phyloP scores from a whole-genome alignment of 2,888 invertebrate species.

The Baccha elongata region DNA sequence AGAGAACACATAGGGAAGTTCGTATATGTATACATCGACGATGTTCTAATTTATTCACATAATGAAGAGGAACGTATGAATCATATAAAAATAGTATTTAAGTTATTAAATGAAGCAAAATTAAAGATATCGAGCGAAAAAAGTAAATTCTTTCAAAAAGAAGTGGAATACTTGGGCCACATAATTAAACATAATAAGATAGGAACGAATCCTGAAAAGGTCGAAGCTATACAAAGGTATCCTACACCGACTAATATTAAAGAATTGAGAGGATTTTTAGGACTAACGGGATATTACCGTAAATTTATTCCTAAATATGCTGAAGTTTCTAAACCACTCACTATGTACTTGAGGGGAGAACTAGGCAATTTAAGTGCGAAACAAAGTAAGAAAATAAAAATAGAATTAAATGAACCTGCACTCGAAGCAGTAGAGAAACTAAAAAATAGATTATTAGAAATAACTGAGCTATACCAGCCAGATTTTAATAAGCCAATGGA shows the following conservation, averaged over 20 bases:
- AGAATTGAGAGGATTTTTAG: slow-evolving; percentile 40
- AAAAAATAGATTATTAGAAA: slow-evolving; percentile 31
- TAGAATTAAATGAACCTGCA: slow-evolving; percentile 28
- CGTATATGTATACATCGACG: background rate
- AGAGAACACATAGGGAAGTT: background rate
- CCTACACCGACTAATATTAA: background rate
- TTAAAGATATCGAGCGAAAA: slow-evolving; percentile 10
- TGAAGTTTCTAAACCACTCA: slow-evolving; percentile 43
- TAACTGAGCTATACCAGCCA: slow-evolving; percentile 8
- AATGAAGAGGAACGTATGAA: slow-evolving; percentile 1
- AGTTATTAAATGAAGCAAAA: slow-evolving; percentile 3
- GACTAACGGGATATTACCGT: slow-evolving; percentile 25
- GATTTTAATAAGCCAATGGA: slow-evolving; percentile 21
- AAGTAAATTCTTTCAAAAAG: slow-evolving; percentile 1
- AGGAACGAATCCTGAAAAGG: slow-evolving; percentile 1
- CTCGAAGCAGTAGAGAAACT: slow-evolving; percentile 41
- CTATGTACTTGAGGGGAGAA: slow-evolving; percentile 45
- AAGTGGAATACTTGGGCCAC: slow-evolving; percentile 16
- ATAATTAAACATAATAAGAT: slow-evolving; percentile 3
- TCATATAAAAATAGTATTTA: background rate
- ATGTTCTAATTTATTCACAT: background rate
- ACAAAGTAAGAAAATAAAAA: slow-evolving; percentile 25
- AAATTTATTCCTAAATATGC: slow-evolving; percentile 37
- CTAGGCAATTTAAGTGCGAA: slow-evolving; percentile 31
- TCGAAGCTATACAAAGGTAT: background rate